Conservation (phyloP, 2,888 invertebrate genomes). For the Clivina fossor region DNA sequence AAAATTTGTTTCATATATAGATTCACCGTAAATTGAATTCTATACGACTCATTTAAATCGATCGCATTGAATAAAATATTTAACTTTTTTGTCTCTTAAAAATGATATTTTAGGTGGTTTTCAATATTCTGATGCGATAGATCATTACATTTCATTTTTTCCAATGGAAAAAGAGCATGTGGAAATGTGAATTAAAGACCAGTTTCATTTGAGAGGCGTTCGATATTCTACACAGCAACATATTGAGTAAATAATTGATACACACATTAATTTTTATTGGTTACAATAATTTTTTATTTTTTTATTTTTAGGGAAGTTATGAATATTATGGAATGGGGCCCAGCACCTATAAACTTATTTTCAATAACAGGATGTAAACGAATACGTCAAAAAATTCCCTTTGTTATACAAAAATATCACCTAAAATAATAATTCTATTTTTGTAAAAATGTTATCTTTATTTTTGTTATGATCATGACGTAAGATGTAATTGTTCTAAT, state of each 20-base stretch:
- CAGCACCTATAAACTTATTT: conserved; percentile 71
- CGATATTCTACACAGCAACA: conserved; percentile 42
- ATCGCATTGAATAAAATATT: too few species aligned
- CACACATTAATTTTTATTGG: not conserved
- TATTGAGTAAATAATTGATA: conserved; percentile 45
- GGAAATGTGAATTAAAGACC: conserved; percentile 70
- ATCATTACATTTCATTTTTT: conserved; percentile 92
- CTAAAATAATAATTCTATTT: not conserved
- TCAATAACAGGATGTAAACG: conserved; percentile 89
- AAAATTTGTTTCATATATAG: too few species aligned
- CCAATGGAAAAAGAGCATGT: conserved; percentile 88
- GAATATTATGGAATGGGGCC: conserved; percentile 71
- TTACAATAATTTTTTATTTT: too few species aligned
- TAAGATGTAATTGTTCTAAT: too few species aligned
- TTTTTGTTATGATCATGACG: too few species aligned
- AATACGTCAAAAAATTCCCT: conserved; percentile 74
- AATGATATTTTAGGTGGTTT: too few species aligned
- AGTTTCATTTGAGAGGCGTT: conserved; percentile 55
- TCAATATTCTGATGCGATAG: conserved; percentile 79
- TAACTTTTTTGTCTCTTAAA: too few species aligned
- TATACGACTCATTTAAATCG: too few species aligned
- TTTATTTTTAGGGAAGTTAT: conserved; percentile 67
- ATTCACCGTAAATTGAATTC: too few species aligned
- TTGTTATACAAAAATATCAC: conserved; percentile 38
- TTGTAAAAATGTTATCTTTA: too few species aligned